phyloP scores from a whole-genome alignment of 2,113 vertebrate species.

The Serilophus lunatus region DNA sequence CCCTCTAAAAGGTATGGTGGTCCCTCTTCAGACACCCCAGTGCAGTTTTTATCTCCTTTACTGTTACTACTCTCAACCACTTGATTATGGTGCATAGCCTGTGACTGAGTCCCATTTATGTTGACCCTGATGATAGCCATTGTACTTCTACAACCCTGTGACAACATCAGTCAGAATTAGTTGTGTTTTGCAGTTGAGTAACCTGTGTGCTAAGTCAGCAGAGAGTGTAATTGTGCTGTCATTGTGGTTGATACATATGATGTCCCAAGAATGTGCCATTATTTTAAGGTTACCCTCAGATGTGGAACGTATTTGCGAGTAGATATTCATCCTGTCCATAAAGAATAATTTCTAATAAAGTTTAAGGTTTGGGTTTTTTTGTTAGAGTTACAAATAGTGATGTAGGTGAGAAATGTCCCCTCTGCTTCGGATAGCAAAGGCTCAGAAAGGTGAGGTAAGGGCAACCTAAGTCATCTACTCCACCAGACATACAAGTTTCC shows the following conservation, averaged over 20 bases:
- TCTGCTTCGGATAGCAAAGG: background rate
- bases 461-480: fast-evolving
- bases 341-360: background rate
- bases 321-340: background rate
- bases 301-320: background rate
- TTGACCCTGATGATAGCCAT: background rate
- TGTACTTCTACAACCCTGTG: background rate
- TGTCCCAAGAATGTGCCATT: background rate
- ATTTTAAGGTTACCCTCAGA: background rate
- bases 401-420: background rate
- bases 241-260: fast-evolving
- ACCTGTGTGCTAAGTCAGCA: background rate
- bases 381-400: background rate
- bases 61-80: background rate
- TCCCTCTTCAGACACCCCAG: background rate
- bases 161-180: background rate
- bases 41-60: background rate
- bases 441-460: background rate
- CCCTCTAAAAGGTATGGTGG: no score
- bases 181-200: background rate
- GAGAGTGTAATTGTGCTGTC: background rate
- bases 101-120: background rate
- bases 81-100: background rate
- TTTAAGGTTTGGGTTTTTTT: background rate
- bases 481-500: background rate